A percentile compares a stretch with the other conserved stretches of the same genome.
These are phyloP conservation scores for Andrena chrysosceles DNA, from an alignment of 2,888 invertebrate genomes.

Conservation along the genomic window DNA sequence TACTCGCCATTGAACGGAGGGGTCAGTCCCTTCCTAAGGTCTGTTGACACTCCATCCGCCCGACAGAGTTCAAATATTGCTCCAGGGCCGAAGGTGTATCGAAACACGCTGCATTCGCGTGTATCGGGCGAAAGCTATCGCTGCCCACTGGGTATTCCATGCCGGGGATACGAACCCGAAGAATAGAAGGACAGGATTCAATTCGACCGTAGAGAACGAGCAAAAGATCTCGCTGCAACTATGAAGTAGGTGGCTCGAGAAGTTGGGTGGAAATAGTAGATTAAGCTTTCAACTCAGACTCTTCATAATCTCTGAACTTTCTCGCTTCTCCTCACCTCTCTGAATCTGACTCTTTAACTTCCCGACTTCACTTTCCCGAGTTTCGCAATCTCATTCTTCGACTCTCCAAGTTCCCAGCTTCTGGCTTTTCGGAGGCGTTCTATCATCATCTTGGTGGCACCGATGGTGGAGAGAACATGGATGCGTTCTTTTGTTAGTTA, in stretches of 20 bases:
- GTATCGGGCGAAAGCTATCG: background rate
- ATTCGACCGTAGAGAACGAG: background rate
- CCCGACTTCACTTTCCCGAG: no score
- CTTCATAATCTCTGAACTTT: no score
- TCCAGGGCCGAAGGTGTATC: background rate
- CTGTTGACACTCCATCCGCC: constrained; percentile 51
- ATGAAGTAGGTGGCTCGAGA: background rate
- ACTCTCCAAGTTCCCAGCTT: no score
- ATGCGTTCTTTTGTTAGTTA: no score
- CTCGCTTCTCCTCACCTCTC: background rate
- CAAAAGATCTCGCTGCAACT: background rate
- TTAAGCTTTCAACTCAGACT: background rate
- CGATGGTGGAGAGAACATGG: no score
- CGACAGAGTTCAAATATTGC: constrained; percentile 48
- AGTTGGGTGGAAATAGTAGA: background rate
- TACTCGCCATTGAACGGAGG: constrained; percentile 17
- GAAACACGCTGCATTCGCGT: background rate
- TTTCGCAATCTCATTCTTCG: no score
- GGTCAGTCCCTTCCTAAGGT: constrained; percentile 22
- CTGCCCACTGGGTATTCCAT: background rate
- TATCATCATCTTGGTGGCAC: no score
- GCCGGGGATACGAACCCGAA: background rate
- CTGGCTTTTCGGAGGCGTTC: no score
- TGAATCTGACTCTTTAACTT: background rate
- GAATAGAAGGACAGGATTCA: background rate